Percentiles rank a stretch among this genome's conserved stretches.
These are phyloP conservation scores for Myotis yumanensis DNA, from an alignment of 2,113 vertebrate genomes.

Conservation along the genomic window DNA sequence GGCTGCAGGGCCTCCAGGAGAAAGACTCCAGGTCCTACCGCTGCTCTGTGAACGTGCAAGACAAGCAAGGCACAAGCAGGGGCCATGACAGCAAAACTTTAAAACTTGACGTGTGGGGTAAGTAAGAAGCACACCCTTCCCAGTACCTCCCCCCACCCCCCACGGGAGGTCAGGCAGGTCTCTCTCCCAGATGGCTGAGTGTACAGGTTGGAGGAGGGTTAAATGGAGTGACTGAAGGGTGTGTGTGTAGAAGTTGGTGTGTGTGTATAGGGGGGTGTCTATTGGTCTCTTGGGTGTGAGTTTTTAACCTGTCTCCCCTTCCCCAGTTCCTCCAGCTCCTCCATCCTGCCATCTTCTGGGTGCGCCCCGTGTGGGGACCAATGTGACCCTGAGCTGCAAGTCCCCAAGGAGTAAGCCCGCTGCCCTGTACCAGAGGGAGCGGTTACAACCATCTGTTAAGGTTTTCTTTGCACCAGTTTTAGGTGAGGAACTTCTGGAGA, in stretches of 20 bases:
- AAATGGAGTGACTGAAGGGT: not conserved
- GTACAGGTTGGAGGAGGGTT: not conserved
- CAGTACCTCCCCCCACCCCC: not conserved
- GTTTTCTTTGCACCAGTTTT: conserved; percentile 87
- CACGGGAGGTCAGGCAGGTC: not conserved
- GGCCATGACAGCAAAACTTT: not conserved
- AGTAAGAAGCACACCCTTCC: not conserved
- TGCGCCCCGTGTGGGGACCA: conserved; percentile 86
- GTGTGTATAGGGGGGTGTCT: rapidly evolving
- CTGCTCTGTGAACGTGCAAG: conserved; percentile 83
- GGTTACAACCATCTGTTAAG: conserved; percentile 79
- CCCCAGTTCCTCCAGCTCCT: conserved; percentile 40
- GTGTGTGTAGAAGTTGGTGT: not conserved
- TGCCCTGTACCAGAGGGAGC: conserved; percentile 90
- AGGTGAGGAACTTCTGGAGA: conserved; percentile 81
- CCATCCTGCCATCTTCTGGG: conserved; percentile 89
- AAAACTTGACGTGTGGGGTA: conserved; percentile 66
- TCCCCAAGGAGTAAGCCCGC: conserved; percentile 90
- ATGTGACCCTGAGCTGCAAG: conserved; percentile 91
- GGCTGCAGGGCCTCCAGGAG: conserved; percentile 90
- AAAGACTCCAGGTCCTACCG: conserved; percentile 89
- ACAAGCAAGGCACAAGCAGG: rapidly evolving
- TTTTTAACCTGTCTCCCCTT: not conserved
- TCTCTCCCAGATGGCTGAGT: not conserved
- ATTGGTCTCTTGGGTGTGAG: not conserved